Evolutionary conservation across 2,888 invertebrate species (phyloP).

Genomic region (Agrochola macilenta): DNA sequence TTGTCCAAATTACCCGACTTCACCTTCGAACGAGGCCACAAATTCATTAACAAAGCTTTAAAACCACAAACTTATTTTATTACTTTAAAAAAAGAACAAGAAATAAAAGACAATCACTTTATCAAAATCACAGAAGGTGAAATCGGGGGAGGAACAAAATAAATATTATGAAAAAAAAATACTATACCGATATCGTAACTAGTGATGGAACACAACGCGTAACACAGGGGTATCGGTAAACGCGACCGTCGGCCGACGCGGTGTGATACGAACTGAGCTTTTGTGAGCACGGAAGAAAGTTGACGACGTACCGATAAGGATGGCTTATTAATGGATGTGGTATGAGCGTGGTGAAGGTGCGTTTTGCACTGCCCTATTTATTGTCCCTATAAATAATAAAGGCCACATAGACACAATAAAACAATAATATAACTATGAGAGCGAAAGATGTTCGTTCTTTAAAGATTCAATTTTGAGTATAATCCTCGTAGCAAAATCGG

Average conservation of each 20-base stretch:
- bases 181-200: constrained; percentile 62
- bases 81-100: background rate
- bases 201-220: constrained; percentile 52
- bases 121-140: constrained; percentile 51
- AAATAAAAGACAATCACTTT: constrained; percentile 1
- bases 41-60: constrained; percentile 10
- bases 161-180: constrained; percentile 26
- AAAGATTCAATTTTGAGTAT: background rate
- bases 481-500: background rate
- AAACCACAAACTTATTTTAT: constrained; percentile 37
- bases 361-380: constrained; percentile 11
- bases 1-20: constrained; percentile 61
- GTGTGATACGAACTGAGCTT: constrained; percentile 64
- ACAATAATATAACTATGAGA: background rate
- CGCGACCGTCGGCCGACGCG: constrained; percentile 56
- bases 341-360: constrained; percentile 35
- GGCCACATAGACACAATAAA: background rate
- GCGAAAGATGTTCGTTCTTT: background rate
- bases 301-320: constrained; percentile 47
- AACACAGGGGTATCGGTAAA: constrained; percentile 28
- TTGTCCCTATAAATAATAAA: background rate
- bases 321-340: constrained; percentile 50
- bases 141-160: constrained; percentile 44
- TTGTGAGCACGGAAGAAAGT: constrained; percentile 64
- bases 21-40: constrained; percentile 45